Evolutionary conservation across 2,888 invertebrate genomes (phyloP).

Genomic region (Aplocera efformata): DNA sequence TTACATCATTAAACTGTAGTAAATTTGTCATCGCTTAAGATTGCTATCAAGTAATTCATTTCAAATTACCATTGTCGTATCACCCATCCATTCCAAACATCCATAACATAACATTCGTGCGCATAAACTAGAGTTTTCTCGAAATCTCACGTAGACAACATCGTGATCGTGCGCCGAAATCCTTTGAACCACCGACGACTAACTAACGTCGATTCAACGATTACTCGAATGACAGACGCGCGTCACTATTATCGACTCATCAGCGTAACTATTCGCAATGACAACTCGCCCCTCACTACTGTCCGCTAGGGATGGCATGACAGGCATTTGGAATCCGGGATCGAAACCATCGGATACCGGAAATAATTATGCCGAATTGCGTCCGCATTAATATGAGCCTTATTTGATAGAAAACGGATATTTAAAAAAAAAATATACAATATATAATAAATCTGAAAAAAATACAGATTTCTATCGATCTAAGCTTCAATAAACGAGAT

Average conservation of each 20-base stretch:
- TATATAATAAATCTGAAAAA: no score
- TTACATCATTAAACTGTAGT: no score
- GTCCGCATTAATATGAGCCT: no score
- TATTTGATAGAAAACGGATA: no score
- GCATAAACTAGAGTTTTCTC: conserved; percentile 60
- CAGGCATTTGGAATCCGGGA: conserved; percentile 22
- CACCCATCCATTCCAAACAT: conserved; percentile 25
- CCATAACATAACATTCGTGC: conserved; percentile 56
- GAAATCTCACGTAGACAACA: conserved; percentile 63
- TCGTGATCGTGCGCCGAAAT: conserved; percentile 64
- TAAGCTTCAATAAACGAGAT: no score
- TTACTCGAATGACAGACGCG: conserved; percentile 28
- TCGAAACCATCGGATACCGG: background rate
- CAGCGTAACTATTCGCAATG: conserved; percentile 44
- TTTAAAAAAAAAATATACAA: no score
- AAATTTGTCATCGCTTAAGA: no score
- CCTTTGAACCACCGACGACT: conserved; percentile 68
- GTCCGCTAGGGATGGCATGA: conserved; percentile 17
- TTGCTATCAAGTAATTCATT: background rate
- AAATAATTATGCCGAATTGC: no score
- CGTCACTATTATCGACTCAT: conserved; percentile 47
- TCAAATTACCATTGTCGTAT: conserved; percentile 15
- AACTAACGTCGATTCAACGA: conserved; percentile 54
- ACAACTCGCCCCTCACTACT: conserved; percentile 37
- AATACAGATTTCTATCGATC: no score